Evolutionary conservation across 2,113 vertebrate species (phyloP).

Genomic region (Sminthopsis crassicaudata): DNA sequence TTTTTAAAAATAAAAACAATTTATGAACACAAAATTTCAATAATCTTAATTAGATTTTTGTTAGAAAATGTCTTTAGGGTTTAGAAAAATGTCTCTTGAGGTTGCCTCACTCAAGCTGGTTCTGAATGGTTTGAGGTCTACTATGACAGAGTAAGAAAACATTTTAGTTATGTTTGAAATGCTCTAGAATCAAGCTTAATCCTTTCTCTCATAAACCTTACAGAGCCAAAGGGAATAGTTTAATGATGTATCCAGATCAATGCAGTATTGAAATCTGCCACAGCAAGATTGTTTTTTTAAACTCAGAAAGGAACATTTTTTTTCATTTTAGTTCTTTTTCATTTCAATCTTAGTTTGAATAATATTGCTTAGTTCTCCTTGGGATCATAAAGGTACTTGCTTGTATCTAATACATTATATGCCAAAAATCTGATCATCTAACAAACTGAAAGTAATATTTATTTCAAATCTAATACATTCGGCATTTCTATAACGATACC

Average conservation of each 20-base stretch:
- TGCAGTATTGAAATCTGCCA: background rate
- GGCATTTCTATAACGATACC: accelerated
- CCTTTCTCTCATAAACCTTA: background rate
- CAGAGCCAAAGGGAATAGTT: background rate
- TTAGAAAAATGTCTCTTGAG: too few relatives aligned
- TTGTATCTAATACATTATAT: background rate
- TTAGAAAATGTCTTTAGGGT: background rate
- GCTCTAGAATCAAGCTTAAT: background rate
- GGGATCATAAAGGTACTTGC: background rate
- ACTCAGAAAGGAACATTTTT: background rate
- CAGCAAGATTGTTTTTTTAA: background rate
- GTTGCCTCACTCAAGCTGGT: background rate
- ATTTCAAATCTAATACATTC: background rate
- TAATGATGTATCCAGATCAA: background rate
- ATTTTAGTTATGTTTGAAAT: background rate
- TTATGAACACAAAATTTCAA: background rate
- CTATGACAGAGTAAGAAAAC: background rate
- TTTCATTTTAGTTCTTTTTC: background rate
- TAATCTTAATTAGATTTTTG: too few relatives aligned
- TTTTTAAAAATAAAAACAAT: background rate
- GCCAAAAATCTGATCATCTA: too few relatives aligned
- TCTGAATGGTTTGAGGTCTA: background rate
- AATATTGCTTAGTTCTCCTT: background rate
- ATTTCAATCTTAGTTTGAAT: background rate
- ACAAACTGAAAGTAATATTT: background rate